These are phyloP conservation scores for Hydraecia micacea DNA, from an alignment of 2,888 invertebrate species.

Conservation along the genomic window DNA sequence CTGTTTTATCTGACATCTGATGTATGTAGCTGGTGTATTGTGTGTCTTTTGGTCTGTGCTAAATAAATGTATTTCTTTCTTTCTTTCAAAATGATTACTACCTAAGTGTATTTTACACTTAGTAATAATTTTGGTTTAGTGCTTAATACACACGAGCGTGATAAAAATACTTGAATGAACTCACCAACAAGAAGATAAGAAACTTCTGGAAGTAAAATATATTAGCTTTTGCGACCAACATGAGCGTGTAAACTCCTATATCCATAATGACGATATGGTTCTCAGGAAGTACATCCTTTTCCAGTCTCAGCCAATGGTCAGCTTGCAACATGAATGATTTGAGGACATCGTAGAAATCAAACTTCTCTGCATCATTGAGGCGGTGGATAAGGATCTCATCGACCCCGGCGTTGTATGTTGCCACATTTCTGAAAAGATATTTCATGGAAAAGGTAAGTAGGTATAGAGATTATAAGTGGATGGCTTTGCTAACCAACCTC, in stretches of 20 bases:
- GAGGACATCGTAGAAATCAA: constrained; percentile 78
- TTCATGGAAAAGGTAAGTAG: background rate
- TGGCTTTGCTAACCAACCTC: background rate
- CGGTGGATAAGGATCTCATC: constrained; percentile 81
- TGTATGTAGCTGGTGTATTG: no score
- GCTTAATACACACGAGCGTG: background rate
- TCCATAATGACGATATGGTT: constrained; percentile 82
- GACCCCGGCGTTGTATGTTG: constrained; percentile 72
- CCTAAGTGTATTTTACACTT: no score
- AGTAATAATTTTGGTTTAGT: no score
- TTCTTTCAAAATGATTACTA: no score
- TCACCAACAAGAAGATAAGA: constrained; percentile 80
- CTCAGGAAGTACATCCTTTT: constrained; percentile 71
- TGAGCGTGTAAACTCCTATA: constrained; percentile 77
- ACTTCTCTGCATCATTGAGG: constrained; percentile 75
- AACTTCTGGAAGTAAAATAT: constrained; percentile 83
- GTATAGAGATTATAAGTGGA: background rate
- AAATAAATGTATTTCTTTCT: no score
- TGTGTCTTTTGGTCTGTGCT: no score
- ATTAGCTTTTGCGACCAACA: constrained; percentile 79
- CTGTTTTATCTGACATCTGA: no score
- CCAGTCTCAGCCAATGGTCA: constrained; percentile 78
- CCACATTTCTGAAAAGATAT: constrained; percentile 72
- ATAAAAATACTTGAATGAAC: constrained; percentile 37
- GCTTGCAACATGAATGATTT: constrained; percentile 78